These are phyloP conservation scores for Cerastis rubricosa DNA, from an alignment of 2,888 invertebrate genomes.

Conservation along the genomic window DNA sequence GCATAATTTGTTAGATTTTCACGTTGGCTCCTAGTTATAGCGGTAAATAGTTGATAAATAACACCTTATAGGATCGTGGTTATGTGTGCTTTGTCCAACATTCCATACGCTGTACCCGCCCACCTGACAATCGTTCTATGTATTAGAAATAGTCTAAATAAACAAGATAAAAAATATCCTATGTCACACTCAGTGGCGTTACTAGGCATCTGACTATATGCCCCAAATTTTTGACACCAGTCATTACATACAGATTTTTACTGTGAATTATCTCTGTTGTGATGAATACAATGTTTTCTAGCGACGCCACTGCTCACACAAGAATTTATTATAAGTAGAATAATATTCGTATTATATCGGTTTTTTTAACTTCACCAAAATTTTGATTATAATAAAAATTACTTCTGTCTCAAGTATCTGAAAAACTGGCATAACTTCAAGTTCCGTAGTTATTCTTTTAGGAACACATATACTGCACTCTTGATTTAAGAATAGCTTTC, in stretches of 20 bases:
- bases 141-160: constrained; percentile 50
- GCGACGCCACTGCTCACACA: constrained; percentile 51
- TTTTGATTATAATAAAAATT: constrained; percentile 19
- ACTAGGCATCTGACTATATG: constrained; percentile 28
- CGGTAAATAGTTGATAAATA: constrained; percentile 13
- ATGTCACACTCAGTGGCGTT: constrained; percentile 49
- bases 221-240: constrained; percentile 41
- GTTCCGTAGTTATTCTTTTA: constrained; percentile 18
- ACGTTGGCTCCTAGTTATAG: not conserved
- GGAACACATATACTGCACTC: not conserved
- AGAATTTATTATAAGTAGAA: constrained; percentile 40
- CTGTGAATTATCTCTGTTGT: not conserved
- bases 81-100: constrained; percentile 54
- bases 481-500: constrained; percentile 14
- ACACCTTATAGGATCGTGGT: constrained; percentile 27
- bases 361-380: constrained; percentile 15
- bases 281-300: constrained; percentile 24
- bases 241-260: not conserved
- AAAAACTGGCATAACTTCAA: constrained; percentile 2
- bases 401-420: not conserved
- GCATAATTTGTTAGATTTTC: constrained; percentile 1
- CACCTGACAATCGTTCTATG: constrained; percentile 46
- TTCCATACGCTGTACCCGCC: constrained; percentile 52
- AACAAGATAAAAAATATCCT: constrained; percentile 11
- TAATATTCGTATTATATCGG: constrained; percentile 33